Evolutionary conservation across 2,888 invertebrate genomes (phyloP), one percentile per base, ranked within the genome.

Genomic region (Stenoptilia bipunctidactyla): DNA sequence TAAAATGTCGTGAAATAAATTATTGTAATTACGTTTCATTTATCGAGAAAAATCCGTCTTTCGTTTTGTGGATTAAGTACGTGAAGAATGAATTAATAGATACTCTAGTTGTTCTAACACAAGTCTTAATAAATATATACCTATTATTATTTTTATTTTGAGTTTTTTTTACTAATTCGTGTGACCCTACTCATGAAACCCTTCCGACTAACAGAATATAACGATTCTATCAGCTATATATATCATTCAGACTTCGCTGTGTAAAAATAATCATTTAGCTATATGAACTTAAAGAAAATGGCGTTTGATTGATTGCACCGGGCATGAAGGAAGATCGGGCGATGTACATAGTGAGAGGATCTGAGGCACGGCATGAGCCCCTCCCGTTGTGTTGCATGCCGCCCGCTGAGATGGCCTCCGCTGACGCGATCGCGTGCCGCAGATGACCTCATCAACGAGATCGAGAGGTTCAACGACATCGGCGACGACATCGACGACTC

Each of bases 401-500:
- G 40, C 45, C 44, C 44, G 40, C 36, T 33, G 38, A 13, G 36
- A 8, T 20, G 20, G 8, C 58, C 55, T 44, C 59, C 58, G 56
- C 58, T 66, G 68, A 67, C 65, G 66, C 51, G 45, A 50, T 47
- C 51, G 41, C 40, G 42, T 43, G 66, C 60, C 85, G 63, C 88
- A 93, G 93, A 93, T 89, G 93, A 93, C 70, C 88, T 92, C 85
- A 92, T 93, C 85, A 85, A 83, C 67, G 92, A 92, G 82, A 96
- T 92, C 87, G 95, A 96, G 88, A 90, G 90, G 82, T 96, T 90
- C 89, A 95, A 94, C 86, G 89, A 91, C 74, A 93, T 97, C 84
- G 93, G 93, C 60, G 93, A 96, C 76, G 96, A 93, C 85, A 88
- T 97, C 88, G 97, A 97, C 86, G 88, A 90, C 73, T 95, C 96